Conservation (phyloP, 1,140 invertebrate species). For the Drosophila tropicalis region DNA sequence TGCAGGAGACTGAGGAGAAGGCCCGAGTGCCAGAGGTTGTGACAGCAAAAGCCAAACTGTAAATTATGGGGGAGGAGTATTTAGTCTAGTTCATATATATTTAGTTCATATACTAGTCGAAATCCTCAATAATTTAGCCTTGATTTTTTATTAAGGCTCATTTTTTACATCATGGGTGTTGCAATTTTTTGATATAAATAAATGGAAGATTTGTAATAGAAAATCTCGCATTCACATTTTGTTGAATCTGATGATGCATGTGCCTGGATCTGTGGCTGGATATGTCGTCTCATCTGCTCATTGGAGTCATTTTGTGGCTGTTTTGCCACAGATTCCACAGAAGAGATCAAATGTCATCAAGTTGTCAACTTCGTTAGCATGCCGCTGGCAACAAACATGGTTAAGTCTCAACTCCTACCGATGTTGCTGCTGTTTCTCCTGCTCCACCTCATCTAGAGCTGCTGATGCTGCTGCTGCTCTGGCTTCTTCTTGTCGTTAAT, state of each 20-base stretch:
- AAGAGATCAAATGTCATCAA: conserved; percentile 81
- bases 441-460: conserved; percentile 22
- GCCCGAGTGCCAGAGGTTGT: not conserved
- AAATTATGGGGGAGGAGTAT: conserved; percentile 20
- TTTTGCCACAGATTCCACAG: conserved; percentile 51
- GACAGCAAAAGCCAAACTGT: conserved; percentile 72
- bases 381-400: conserved; percentile 56
- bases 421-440: conserved; percentile 17
- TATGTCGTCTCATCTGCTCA: conserved; percentile 57
- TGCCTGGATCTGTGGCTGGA: not conserved
- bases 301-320: conserved; percentile 73
- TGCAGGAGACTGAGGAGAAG: conserved; percentile 13
- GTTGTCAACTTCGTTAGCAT: conserved; percentile 81
- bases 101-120: conserved; percentile 62
- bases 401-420: conserved; percentile 25
- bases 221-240: not conserved
- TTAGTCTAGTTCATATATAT: conserved; percentile 11
- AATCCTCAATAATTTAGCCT: conserved; percentile 50
- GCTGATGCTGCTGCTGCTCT: not conserved
- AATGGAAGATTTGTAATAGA: conserved; percentile 68
- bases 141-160: conserved; percentile 54
- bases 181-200: conserved; percentile 61
- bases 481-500: conserved; percentile 44
- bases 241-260: not conserved
- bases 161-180: conserved; percentile 74